These are phyloP conservation scores for Ceryle rudis DNA, from an alignment of 2,797 vertebrate species.

Conservation along the genomic window DNA sequence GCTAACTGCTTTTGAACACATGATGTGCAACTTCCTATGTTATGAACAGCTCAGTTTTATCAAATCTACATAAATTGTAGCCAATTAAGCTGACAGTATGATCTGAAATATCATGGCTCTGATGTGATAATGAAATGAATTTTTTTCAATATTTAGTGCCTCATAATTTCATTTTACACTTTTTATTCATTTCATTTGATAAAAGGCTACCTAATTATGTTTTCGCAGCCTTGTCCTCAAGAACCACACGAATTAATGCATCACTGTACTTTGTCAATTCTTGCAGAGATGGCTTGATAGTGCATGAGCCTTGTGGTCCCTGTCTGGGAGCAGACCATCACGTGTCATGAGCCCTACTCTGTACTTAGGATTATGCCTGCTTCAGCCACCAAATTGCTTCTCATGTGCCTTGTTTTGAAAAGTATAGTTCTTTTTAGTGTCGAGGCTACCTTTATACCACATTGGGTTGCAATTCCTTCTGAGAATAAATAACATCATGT, in stretches of 20 bases:
- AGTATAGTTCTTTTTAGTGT: not conserved
- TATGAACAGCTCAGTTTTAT: constrained; percentile 57
- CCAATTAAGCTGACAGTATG: constrained; percentile 67
- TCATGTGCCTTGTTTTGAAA: not conserved
- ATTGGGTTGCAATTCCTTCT: not conserved
- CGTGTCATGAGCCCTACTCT: not conserved
- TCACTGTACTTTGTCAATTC: constrained; percentile 6
- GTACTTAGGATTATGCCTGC: not conserved
- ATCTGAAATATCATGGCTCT: constrained; percentile 61
- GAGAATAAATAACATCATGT: accelerated
- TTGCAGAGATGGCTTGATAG: constrained; percentile 19
- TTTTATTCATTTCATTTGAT: constrained; percentile 57
- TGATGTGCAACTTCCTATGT: constrained; percentile 36
- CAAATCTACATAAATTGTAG: constrained; percentile 65
- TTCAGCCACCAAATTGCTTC: not conserved
- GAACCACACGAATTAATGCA: constrained; percentile 15
- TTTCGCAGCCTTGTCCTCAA: constrained; percentile 36
- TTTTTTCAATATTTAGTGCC: constrained; percentile 70
- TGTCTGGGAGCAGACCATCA: not conserved
- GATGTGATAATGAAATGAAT: constrained; percentile 68
- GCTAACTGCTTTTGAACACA: constrained; percentile 40
- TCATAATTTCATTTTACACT: constrained; percentile 66
- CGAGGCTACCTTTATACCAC: not conserved
- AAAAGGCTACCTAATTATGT: constrained; percentile 66
- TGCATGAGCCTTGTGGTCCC: not conserved